Conservation (phyloP, 37 sponge, comb jelly and placozoan genomes). For the Beroe ovata region DNA sequence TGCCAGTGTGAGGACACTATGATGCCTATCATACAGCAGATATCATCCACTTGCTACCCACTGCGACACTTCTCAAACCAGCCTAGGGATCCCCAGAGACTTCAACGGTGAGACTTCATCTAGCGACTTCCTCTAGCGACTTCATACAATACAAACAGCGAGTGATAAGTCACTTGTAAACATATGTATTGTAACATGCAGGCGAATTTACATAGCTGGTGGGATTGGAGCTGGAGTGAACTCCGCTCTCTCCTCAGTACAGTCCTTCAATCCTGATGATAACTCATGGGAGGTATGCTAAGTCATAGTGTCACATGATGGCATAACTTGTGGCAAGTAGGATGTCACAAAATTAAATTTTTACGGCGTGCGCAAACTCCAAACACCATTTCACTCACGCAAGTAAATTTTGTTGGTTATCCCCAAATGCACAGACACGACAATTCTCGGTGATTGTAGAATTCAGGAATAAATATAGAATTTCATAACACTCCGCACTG, state of each 20-base stretch:
- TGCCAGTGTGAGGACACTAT: constrained; percentile 16
- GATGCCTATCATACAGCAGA: constrained; percentile 20
- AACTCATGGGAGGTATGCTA: constrained; percentile 19
- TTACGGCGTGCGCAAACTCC: neutral
- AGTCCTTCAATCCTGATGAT: constrained; percentile 37
- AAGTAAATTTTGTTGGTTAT: neutral
- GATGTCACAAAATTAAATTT: neutral
- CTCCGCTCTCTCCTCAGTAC: constrained; percentile 46
- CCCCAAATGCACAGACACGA: neutral
- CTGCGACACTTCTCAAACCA: constrained; percentile 42
- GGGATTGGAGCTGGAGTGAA: constrained; percentile 32
- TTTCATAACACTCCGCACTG: neutral
- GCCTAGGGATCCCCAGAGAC: constrained; percentile 54
- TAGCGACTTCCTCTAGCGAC: no score
- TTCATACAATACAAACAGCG: no score
- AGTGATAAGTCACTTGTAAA: no score
- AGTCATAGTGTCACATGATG: neutral
- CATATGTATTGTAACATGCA: no score
- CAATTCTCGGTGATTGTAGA: neutral
- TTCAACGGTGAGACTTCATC: constrained; percentile 7
- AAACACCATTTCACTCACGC: neutral
- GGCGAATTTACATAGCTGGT: constrained; percentile 58
- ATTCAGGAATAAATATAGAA: neutral
- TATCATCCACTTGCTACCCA: constrained; percentile 6
- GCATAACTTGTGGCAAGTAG: neutral